phyloP scores from a whole-genome alignment of 1,140 invertebrate genomes.

The Caenorhabditis elegans region WBcel235 BX284602.5:9727001-9727500 shows the following conservation, averaged over 20 bases:
- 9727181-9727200: no score
- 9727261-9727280: conserved; percentile 9
- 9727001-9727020: no score
- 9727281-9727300: background rate
- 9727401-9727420: background rate
- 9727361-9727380: conserved; percentile 1
- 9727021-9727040: no score
- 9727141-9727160: no score
- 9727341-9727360: background rate
- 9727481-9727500: background rate
- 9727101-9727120: no score
- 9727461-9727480: background rate
- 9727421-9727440: conserved; percentile 6
- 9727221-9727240: conserved; percentile 5
- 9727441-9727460: background rate
- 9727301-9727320: background rate
- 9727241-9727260: background rate
- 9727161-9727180: no score
- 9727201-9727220: background rate
- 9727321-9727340: background rate
- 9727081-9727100: no score
- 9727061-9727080: no score
- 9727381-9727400: conserved; percentile 18
- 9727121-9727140: no score
- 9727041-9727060: no score